Base-by-base conservation (phyloP, 2,113 vertebrate species). In the Odocoileus hemionus region DNA sequence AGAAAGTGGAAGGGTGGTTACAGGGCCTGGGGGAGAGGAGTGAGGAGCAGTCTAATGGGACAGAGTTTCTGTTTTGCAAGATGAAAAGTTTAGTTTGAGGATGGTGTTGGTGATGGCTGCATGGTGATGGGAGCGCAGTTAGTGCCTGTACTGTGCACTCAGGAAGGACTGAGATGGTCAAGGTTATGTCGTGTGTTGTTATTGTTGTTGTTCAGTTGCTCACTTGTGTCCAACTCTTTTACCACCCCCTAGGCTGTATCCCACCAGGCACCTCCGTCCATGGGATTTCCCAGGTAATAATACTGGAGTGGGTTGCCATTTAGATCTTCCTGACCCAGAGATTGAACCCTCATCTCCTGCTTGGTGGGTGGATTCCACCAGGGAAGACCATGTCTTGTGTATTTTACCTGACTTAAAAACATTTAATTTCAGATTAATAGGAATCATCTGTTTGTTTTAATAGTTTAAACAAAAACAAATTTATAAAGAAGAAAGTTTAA, bases 391-490 rank as follows among this genome's bases (percentile, higher is more conserved):
- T 54, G 23, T 50, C 5, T 4, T 16, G 19, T 91, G 7, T 50
- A 58, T 94, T 60, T 94, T 82, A 60, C n/a, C 30, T 45, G 23
- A 94, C 19, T 55, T 43, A 12, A 45, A 92, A 95, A 45, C 39
- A 26, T 85, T 64, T 67, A 39, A 70, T 57, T 85, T 94, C 52
- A 80, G 21, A 76, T 97, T 50, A 64, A 67, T 80, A 57, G 67
- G 57, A 55, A 39, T 95, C 39, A 90, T 36, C 36, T 70, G 33
- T 76, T 84, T 89, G 67, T 54, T 92, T 97, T 86, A 87, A 82
- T 88, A 70, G 78, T 88, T 90, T 96, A 45, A 43, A 89, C 26
- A 91, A 79, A 95, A 61, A 55, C 14, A 91, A 33, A 55, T 76
- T 86, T 74, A 36, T 92, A 67, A 86, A 94, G 58, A 76, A 82